Evolutionary conservation across 2,113 vertebrate genomes (phyloP), one percentile per base, ranked within the genome.

Genomic region (Ptychochromis oligacanthus): DNA sequence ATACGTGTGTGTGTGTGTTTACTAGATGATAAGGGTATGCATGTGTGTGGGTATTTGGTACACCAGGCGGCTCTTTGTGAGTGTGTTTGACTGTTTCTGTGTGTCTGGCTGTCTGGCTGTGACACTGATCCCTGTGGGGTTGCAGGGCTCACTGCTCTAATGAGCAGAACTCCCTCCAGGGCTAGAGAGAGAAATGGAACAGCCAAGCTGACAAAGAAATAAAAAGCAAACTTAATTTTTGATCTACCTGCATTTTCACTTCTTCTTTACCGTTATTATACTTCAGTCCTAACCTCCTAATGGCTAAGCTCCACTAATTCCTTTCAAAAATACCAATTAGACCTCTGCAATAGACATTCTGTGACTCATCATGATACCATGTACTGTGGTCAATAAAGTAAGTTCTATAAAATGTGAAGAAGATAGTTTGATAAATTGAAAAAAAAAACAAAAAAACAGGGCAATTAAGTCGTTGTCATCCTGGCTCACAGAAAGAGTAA

Each of bases 111-210:
- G 89, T 91, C 80, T 92, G 89, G 26, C 81, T 88, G 81, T 91
- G 92, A 92, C 91, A 93, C 83, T 89, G 91, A 87, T 91, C 90
- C 87, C 92, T 88, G 91, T 85, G 84, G 90, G 91, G 78, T 87
- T 88, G 81, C 87, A 88, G 86, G 89, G 85, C 87, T 93, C 87
- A 85, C 88, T 82, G 91, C 92, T 93, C 91, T 94, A 95, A 95
- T 93, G 91, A 94, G 93, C 90, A 91, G 40, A 94, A 87, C 83
- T 90, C 82, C 82, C 93, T 91, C 79, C 75, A 89, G 81, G 91
- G 84, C 78, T 78, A 80, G 79, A 72, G 67, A 83, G 55, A 56
- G 84, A 83, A 81, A 84, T 43, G 83, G 72, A 88, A 70, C 77
- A 54, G 81, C 70, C 77, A 59, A 78, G 49, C 86, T 81, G 75